A percentile compares a stretch with the other conserved stretches of the same genome.
Evolutionary conservation across 1,140 invertebrate genomes (phyloP).

Genomic region (Brachionus rotundiformis): DNA sequence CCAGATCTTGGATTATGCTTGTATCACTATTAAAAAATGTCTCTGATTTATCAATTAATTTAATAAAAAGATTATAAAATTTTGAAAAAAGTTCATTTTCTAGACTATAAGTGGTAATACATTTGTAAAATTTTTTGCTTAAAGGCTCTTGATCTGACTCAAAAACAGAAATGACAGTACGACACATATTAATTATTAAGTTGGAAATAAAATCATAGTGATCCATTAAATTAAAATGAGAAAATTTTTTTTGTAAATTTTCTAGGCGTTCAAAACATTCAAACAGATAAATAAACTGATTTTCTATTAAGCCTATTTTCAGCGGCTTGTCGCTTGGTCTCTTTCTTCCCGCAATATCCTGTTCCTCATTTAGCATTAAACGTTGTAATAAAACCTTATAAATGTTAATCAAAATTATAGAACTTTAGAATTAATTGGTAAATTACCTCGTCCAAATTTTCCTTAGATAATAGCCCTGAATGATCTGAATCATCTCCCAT

Average conservation of each 20-base stretch:
- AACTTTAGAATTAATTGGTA: background rate
- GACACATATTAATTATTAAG: conserved; percentile 32
- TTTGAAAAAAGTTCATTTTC: background rate
- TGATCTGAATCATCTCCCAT: background rate
- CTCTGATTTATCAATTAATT: conserved; percentile 8
- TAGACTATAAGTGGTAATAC: background rate
- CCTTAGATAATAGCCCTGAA: background rate
- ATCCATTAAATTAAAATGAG: background rate
- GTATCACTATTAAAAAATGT: background rate
- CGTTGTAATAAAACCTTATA: conserved; percentile 3
- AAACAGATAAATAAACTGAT: conserved; percentile 7
- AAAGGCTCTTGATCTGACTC: conserved; percentile 1
- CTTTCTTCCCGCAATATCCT: background rate
- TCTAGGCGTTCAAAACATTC: conserved; percentile 18
- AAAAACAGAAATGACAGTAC: background rate
- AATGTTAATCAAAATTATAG: too few relatives aligned
- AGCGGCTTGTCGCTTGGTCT: background rate
- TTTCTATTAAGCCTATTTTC: background rate
- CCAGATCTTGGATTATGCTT: background rate
- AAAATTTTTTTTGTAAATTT: background rate
- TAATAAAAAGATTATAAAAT: conserved; percentile 38
- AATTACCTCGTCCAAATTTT: conserved; percentile 24
- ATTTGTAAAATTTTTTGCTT: conserved; percentile 25
- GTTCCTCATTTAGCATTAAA: conserved; percentile 3
- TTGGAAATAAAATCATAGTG: background rate